Evolutionary conservation across 2,797 vertebrate genomes (phyloP), one percentile per base, ranked within the genome.

Genomic region (Rhinella marina): DNA sequence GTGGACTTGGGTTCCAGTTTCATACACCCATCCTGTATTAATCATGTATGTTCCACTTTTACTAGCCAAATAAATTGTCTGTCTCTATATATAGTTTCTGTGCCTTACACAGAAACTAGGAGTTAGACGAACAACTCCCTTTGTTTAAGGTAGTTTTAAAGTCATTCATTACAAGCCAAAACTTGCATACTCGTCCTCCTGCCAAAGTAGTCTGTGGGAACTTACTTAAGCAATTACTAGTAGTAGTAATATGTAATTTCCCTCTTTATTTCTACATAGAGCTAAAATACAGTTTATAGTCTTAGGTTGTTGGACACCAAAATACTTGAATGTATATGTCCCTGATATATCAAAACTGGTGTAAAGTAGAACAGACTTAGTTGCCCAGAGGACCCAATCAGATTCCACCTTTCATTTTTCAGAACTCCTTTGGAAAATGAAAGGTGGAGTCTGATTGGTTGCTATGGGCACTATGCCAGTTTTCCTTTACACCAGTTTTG

Each of bases 91-190:
- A 78, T 85, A 88, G 83, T 85, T 76, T 19, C 32, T 52, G 54
- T 29, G 29, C 19, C 8, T 41, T 85, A 75, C n/a, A 85, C 77
- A 75, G 83, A 88, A 88, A 88, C 87, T 84, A 23, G 57, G 29
- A 77, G 83, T 64, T 54, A 48, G 50, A 3, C 16, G 14, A 76
- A 64, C 82, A 62, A 85, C 83, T 76, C 87, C 87, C 87, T 88
- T 89, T 88, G 17, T 86, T 61, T 76, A 76, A 48, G 23, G 32
- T 77, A 82, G 70, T 86, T 88, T 80, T 32, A 62, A 32, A 83
- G 48, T 79, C 70, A 88, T 88, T 77, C 79, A 86, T 82, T 86
- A 25, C 88, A 86, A 82, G 88, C 78, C 79, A 88, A 88, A 86
- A 75, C 84, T 77, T 81, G 84, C n/a, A 56, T 32, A 54, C 21